Evolutionary conservation across 2,888 invertebrate genomes (phyloP).

Genomic region (Sialis fuliginosa): DNA sequence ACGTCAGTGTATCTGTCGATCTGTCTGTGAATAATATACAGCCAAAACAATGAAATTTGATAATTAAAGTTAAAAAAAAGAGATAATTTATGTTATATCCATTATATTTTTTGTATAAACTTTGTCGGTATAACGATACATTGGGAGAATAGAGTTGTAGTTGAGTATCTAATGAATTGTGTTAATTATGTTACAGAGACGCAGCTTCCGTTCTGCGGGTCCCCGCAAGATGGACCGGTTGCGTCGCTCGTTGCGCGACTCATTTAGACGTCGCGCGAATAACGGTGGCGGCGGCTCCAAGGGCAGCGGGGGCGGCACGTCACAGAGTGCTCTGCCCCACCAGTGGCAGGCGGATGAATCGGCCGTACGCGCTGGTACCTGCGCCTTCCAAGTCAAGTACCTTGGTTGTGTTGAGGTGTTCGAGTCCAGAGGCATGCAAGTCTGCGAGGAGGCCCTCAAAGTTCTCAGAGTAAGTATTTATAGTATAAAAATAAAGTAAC

Average conservation of each 20-base stretch:
- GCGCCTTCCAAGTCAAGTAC: constrained; percentile 96
- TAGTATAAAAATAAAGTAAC: not conserved
- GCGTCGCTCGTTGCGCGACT: constrained; percentile 79
- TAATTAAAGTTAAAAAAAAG: too few relatives aligned
- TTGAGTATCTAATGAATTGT: too few relatives aligned
- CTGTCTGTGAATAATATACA: too few relatives aligned
- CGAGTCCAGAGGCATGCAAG: constrained; percentile 98
- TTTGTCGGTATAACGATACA: too few relatives aligned
- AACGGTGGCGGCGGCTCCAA: constrained; percentile 75
- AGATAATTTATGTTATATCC: too few relatives aligned
- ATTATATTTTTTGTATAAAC: too few relatives aligned
- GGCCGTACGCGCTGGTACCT: constrained; percentile 88
- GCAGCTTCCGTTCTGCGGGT: constrained; percentile 35
- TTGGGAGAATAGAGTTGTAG: too few relatives aligned
- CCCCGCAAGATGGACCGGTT: constrained; percentile 76
- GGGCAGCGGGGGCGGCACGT: constrained; percentile 69
- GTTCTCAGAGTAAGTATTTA: constrained; percentile 66
- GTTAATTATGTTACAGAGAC: constrained; percentile 28
- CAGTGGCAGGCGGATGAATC: constrained; percentile 98
- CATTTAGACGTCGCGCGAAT: constrained; percentile 83
- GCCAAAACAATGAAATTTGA: too few relatives aligned
- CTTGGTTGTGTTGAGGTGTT: constrained; percentile 98
- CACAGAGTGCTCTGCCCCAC: constrained; percentile 90
- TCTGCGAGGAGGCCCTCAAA: constrained; percentile 97
- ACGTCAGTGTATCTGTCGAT: too few relatives aligned